Conservation (phyloP, 35 echinoderm and acorn worm genomes). For the Anneissia japonica region DNA sequence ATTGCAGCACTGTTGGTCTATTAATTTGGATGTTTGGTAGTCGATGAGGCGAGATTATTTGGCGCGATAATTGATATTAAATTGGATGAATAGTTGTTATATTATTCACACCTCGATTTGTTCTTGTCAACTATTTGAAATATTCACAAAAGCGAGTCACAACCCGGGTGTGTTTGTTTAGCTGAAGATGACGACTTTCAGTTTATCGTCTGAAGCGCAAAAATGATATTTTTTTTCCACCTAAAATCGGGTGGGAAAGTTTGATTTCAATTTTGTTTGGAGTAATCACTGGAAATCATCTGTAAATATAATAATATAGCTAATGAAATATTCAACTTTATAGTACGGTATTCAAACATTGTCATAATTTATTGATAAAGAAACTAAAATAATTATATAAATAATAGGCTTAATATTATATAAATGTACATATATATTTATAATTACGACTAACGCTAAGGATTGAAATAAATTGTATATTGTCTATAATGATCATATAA, state of each 20-base stretch:
- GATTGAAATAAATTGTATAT: too few species aligned
- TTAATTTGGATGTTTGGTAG: neutral
- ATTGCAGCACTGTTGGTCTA: too few species aligned
- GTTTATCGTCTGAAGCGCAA: neutral
- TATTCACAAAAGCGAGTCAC: neutral
- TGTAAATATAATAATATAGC: neutral
- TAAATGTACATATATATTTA: too few species aligned
- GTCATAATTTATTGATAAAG: too few species aligned
- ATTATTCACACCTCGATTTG: neutral
- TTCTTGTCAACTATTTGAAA: neutral
- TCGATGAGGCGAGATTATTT: neutral
- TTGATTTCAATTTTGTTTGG: neutral
- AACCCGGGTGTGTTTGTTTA: neutral
- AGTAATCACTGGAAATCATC: neutral
- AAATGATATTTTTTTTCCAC: neutral
- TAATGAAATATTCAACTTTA: neutral
- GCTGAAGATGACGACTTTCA: neutral
- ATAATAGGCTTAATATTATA: too few species aligned
- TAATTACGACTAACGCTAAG: too few species aligned
- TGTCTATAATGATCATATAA: too few species aligned
- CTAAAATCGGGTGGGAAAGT: neutral
- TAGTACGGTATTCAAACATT: too few species aligned
- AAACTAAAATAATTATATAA: too few species aligned
- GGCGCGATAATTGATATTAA: neutral
- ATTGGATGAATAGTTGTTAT: neutral